Percentiles rank a stretch among this genome's conserved stretches.
These are phyloP conservation scores for Axis porcinus DNA, from an alignment of 2,113 vertebrate genomes.

Conservation along the genomic window DNA sequence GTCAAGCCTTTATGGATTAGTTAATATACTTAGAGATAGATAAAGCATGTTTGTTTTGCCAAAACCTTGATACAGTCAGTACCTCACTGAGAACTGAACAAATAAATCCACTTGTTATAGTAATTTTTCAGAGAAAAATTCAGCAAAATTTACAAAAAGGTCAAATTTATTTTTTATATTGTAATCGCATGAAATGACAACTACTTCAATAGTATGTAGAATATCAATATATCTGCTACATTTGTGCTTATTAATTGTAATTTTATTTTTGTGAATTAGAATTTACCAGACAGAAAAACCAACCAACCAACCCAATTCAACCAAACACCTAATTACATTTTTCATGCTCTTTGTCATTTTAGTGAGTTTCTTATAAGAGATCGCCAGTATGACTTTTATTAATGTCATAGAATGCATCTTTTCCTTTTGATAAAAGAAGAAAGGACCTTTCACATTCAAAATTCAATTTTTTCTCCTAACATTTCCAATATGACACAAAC, in stretches of 20 bases:
- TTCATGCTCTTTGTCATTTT: constrained; percentile 58
- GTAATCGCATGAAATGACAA: constrained; percentile 12
- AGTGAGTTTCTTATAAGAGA: constrained; percentile 56
- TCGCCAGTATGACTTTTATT: constrained; percentile 48
- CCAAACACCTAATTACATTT: constrained; percentile 61
- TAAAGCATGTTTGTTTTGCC: constrained; percentile 54
- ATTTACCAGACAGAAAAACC: constrained; percentile 48
- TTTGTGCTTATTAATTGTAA: constrained; percentile 49
- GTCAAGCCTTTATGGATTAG: constrained; percentile 61
- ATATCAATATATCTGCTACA: constrained; percentile 26
- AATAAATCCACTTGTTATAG: constrained; percentile 42
- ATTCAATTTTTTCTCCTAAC: constrained; percentile 56
- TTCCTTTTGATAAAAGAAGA: constrained; percentile 57
- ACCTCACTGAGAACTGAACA: constrained; percentile 47
- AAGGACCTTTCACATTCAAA: constrained; percentile 52
- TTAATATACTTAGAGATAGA: constrained; percentile 62
- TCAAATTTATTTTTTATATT: constrained; percentile 35
- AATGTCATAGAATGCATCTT: constrained; percentile 61
- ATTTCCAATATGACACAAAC: constrained; percentile 58
- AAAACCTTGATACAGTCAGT: constrained; percentile 50
- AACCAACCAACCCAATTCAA: constrained; percentile 22
- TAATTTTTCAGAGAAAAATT: constrained; percentile 52
- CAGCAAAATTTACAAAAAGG: constrained; percentile 35
- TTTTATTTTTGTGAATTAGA: constrained; percentile 47
- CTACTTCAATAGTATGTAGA: constrained; percentile 41